Percentiles rank a stretch among this genome's conserved stretches.
Evolutionary conservation across 2,888 invertebrate species (phyloP).

Genomic region (Tribolium freemani): DNA sequence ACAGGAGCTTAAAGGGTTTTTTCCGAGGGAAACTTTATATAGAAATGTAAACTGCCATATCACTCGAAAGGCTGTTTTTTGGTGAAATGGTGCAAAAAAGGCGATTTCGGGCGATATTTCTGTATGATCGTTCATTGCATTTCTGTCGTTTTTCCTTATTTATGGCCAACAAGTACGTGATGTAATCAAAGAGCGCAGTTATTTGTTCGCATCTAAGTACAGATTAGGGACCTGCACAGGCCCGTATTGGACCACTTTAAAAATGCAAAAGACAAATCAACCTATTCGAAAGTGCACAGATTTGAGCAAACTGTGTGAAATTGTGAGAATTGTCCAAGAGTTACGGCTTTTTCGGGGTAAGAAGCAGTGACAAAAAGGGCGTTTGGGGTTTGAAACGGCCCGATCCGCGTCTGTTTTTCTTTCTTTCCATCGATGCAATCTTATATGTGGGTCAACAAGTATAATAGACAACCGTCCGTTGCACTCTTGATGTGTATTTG

Average conservation of each 20-base stretch:
- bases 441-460: conserved; percentile 36
- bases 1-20: conserved; percentile 34
- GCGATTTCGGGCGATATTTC: conserved; percentile 5
- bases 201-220: conserved; percentile 25
- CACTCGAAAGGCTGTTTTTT: background rate
- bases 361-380: background rate
- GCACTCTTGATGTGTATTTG: conserved; percentile 43
- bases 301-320: no score
- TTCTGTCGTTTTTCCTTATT: conserved; percentile 21
- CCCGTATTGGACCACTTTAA: background rate
- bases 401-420: conserved; percentile 13
- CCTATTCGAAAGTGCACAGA: no score
- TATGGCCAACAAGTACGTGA: conserved; percentile 22
- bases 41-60: conserved; percentile 35
- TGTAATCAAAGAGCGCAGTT: conserved; percentile 33
- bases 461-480: conserved; percentile 40
- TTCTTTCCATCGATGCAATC: conserved; percentile 20
- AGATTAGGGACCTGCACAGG: conserved; percentile 17
- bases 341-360: background rate
- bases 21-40: conserved; percentile 31
- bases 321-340: background rate
- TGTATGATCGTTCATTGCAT: conserved; percentile 14
- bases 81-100: conserved; percentile 19
- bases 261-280: background rate
- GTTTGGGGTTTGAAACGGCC: background rate